Percentiles rank a stretch among this genome's conserved stretches.
These are phyloP conservation scores for Sipunculus nudus DNA, from an alignment of 2,888 invertebrate species.

Conservation along the genomic window DNA sequence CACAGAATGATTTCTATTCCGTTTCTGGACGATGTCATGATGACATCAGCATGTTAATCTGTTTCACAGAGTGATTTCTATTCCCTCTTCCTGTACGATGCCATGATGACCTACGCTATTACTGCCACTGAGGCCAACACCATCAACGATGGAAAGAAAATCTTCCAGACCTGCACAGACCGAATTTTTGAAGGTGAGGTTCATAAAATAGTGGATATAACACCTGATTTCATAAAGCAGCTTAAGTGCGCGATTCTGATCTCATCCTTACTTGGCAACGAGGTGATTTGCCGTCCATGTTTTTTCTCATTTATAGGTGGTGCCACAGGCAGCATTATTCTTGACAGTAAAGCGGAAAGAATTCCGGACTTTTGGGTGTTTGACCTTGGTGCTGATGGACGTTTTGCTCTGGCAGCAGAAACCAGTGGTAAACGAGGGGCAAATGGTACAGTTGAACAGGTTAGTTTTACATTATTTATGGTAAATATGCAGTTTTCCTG, in stretches of 20 bases:
- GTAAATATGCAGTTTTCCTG: too few species aligned
- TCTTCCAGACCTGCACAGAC: conserved; percentile 28
- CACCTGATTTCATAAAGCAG: not conserved
- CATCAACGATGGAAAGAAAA: conserved; percentile 26
- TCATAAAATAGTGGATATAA: not conserved
- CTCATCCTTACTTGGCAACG: not conserved
- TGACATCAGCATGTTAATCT: not conserved
- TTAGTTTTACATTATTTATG: too few species aligned
- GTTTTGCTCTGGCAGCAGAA: conserved; percentile 2
- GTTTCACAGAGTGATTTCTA: conserved; percentile 42
- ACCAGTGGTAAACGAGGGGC: too few species aligned
- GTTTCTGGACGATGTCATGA: too few species aligned
- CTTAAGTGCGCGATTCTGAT: not conserved
- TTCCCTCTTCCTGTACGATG: conserved; percentile 47
- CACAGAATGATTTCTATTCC: too few species aligned
- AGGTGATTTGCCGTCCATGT: not conserved
- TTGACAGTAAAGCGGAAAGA: conserved; percentile 25
- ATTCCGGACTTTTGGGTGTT: conserved; percentile 30
- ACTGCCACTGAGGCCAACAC: conserved; percentile 27
- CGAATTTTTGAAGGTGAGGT: conserved; percentile 38
- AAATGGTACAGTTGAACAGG: too few species aligned
- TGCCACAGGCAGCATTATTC: conserved; percentile 35
- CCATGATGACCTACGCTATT: conserved; percentile 41
- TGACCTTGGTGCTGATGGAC: conserved; percentile 5
- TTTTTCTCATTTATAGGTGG: conserved; percentile 18